phyloP scores from a whole-genome alignment of 2,888 invertebrate genomes.

The Mantis religiosa region DNA sequence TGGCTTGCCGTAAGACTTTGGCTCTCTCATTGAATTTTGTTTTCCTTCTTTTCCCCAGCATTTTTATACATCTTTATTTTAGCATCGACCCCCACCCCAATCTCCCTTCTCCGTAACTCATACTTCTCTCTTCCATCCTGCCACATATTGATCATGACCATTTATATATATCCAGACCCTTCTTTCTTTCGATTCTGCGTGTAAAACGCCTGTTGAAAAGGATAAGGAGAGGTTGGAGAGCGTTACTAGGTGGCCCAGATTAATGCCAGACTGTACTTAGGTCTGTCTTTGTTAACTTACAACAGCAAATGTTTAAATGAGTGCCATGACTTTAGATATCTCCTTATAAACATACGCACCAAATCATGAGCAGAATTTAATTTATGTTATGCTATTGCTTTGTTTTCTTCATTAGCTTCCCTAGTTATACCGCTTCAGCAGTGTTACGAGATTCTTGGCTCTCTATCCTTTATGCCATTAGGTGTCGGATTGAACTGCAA shows the following conservation, averaged over 20 bases:
- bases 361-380: too few species aligned
- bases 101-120: background rate
- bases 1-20: background rate
- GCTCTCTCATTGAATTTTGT: background rate
- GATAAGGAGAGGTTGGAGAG: background rate
- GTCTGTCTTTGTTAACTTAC: too few species aligned
- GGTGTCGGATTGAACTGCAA: too few species aligned
- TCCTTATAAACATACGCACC: too few species aligned
- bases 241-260: background rate
- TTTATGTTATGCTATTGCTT: too few species aligned
- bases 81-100: background rate
- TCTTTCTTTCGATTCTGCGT: background rate
- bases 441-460: too few species aligned
- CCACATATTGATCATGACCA: background rate
- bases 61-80: background rate
- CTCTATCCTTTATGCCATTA: too few species aligned
- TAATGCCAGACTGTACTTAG: too few species aligned
- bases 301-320: too few species aligned
- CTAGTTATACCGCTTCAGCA: too few species aligned
- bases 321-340: too few species aligned
- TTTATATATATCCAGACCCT: background rate
- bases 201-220: background rate
- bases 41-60: background rate
- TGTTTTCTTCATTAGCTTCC: too few species aligned
- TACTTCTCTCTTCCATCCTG: background rate